Percentiles rank a stretch among this genome's conserved stretches.
Evolutionary conservation across 2,113 vertebrate species (phyloP).

Genomic region (Marmota flaviventris): DNA sequence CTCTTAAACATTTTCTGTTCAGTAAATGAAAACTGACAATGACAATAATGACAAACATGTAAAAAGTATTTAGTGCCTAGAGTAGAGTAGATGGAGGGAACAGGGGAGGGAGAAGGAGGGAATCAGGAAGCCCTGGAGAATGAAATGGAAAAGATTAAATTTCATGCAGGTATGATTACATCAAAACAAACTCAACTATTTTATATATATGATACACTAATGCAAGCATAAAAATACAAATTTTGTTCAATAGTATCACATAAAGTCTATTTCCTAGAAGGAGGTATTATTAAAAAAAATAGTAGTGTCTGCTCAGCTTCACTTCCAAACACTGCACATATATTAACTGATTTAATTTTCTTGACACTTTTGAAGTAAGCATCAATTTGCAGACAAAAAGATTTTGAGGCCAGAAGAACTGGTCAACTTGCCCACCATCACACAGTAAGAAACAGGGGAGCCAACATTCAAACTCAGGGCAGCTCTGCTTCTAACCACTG

Average conservation of each 20-base stretch:
- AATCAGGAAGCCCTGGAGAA: too few relatives aligned
- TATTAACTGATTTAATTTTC: background rate
- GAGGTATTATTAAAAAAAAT: too few relatives aligned
- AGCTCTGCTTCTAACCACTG: fast-evolving
- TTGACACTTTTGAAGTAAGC: background rate
- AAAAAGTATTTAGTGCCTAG: background rate
- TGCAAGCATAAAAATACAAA: too few relatives aligned
- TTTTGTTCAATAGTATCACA: too few relatives aligned
- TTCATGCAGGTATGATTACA: too few relatives aligned
- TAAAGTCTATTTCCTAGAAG: too few relatives aligned
- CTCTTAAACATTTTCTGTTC: background rate
- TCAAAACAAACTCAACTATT: too few relatives aligned
- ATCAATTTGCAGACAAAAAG: fast-evolving
- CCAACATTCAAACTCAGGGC: fast-evolving
- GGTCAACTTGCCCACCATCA: fast-evolving
- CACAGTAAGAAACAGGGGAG: fast-evolving
- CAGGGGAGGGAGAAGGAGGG: too few relatives aligned
- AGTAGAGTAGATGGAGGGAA: too few relatives aligned
- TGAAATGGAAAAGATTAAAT: too few relatives aligned
- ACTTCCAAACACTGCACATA: fast-evolving
- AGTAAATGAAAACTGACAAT: background rate
- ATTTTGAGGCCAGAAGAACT: background rate
- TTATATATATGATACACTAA: too few relatives aligned
- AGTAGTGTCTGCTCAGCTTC: background rate
- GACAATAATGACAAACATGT: background rate